Evolutionary conservation across 2,888 invertebrate species (phyloP), one percentile per base, ranked within the genome.

Genomic region (Zaprionus lineosus): DNA sequence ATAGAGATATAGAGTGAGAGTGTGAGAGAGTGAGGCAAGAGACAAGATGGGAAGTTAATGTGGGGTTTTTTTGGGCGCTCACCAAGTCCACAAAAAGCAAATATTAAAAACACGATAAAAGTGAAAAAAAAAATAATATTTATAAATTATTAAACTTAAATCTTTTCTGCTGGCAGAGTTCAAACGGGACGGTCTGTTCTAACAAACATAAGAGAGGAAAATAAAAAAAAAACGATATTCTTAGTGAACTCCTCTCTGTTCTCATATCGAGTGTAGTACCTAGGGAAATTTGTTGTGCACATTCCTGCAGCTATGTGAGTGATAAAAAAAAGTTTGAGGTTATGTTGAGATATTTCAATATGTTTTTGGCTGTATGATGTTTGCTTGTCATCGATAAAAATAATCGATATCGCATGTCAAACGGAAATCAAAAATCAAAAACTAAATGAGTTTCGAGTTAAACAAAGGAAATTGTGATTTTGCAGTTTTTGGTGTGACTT

Each of bases 1-100:
- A n/a, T n/a, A n/a, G n/a, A n/a, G n/a, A n/a, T n/a, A n/a, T n/a
- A n/a, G n/a, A n/a, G n/a, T n/a, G n/a, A n/a, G n/a, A n/a, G n/a
- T n/a, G n/a, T n/a, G n/a, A 65, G 56, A 57, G 43, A 53, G 59
- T 70, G 55, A 70, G 75, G 72, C 69, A 71, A 52, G 71, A 74
- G 64, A 66, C 61, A 58, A 61, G 66, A 53, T 50, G 28, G 61
- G 39, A n/a, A n/a, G n/a, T n/a, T n/a, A n/a, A n/a, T n/a, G n/a
- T n/a, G n/a, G n/a, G n/a, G n/a, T n/a, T n/a, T n/a, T n/a, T n/a
- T n/a, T n/a, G 61, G 72, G 62, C 79, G 83, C 81, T 84, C 85
- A 83, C 78, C 75, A 83, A 74, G 73, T 75, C 67, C 79, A 79
- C 65, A 62, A 63, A 73, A 82, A 67, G 57, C 62, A 83, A 74